Evolutionary conservation across 2,113 vertebrate genomes (phyloP), one percentile per base, ranked within the genome.

Genomic region (Oxyura jamaicensis): DNA sequence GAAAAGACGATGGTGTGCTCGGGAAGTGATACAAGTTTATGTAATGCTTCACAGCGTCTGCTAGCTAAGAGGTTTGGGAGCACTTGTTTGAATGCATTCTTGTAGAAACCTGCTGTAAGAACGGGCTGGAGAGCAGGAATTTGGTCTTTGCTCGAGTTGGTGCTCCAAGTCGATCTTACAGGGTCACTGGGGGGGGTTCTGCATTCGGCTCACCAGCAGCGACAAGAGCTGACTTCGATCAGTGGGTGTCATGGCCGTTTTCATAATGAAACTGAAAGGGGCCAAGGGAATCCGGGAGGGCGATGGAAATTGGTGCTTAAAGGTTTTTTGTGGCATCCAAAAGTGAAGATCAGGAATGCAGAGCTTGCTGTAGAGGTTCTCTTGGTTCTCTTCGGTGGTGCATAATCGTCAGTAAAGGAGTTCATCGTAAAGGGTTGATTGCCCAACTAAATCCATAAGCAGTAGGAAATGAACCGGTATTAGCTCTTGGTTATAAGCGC

Each of bases 381-480:
- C 46, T 18, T 46, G 55, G 71, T 39, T 2, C 41, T 78, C 46
- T 18, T 42, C 20, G 29, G 56, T 56, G 48, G 75, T 86, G 69
- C 71, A 3, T 53, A 84, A 89, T 55, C 76, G 20, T 60, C 62
- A 52, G 53, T 14, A 13, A 72, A 91, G 62, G 52, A 25, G 86
- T 84, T 72, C 3, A 3, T 20, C 39, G 91, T 75, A 44, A 84
- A 46, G 36, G 91, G 48, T 36, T 50, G 80, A 59, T 88, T 92
- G 89, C 89, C 76, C 88, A 92, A 78, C 66, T 60, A 44, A 55
- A 65, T 68, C 80, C 82, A 8, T 52, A 29, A 48, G 79, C 42
- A 74, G 85, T 28, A 78, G 52, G 74, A 78, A 88, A 81, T 86
- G 52, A 86, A 42, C 79, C 23, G 31, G 76, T 11, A 87, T 74